phyloP scores from a whole-genome alignment of 2,888 invertebrate species.

The Diaphora mendica region DNA sequence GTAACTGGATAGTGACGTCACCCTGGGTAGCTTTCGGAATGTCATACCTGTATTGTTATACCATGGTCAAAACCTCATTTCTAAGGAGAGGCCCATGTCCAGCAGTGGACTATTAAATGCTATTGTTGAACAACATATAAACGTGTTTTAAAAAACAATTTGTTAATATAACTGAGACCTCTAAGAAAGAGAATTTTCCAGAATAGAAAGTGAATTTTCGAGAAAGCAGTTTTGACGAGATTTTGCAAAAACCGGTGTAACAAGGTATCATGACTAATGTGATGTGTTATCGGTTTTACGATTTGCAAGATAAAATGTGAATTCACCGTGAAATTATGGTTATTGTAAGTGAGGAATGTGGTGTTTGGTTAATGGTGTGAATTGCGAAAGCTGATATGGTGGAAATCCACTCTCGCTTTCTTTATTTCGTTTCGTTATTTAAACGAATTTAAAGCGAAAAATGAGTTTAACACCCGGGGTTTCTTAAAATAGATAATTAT shows the following conservation, averaged over 20 bases:
- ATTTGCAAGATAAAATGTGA: conserved; percentile 12
- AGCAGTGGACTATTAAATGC: too few relatives aligned
- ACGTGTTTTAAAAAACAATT: too few relatives aligned
- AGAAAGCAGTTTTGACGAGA: conserved; percentile 16
- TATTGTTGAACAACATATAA: too few relatives aligned
- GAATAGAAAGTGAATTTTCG: conserved; percentile 17
- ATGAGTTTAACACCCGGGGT: too few relatives aligned
- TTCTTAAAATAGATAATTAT: too few relatives aligned
- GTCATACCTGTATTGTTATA: too few relatives aligned
- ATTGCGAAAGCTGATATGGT: conserved; percentile 4
- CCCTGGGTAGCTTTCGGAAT: too few relatives aligned
- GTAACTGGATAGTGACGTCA: too few relatives aligned
- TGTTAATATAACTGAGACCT: not conserved
- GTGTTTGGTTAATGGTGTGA: not conserved
- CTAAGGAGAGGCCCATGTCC: too few relatives aligned
- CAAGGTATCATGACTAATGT: conserved; percentile 24
- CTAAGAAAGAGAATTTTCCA: not conserved
- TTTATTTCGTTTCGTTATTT: too few relatives aligned
- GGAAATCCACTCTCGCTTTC: not conserved
- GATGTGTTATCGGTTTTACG: conserved; percentile 10
- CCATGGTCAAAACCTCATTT: too few relatives aligned
- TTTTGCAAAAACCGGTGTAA: conserved; percentile 24
- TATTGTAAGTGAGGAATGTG: conserved; percentile 19
- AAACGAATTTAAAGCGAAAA: too few relatives aligned
- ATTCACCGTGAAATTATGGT: conserved; percentile 15